A percentile compares a stretch with the other conserved stretches of the same genome.
Evolutionary conservation across 1,140 invertebrate species (phyloP).

Genomic region (Conopomorpha cramerella): DNA sequence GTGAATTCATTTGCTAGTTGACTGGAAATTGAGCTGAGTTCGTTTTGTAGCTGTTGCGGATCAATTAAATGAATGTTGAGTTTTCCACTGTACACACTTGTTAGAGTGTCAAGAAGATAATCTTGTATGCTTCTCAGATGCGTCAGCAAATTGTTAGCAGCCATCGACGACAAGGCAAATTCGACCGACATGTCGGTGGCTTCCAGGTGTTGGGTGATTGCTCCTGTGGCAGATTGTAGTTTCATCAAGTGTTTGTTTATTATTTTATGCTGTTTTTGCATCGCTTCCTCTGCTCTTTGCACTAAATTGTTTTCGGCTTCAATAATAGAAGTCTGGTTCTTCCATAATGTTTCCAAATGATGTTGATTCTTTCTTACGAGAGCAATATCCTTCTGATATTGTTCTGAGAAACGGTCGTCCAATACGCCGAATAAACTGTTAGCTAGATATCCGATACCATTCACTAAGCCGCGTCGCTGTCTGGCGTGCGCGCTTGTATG

Average conservation of each 20-base stretch:
- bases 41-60: constrained; percentile 4
- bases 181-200: too few species aligned
- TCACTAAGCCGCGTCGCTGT: constrained; percentile 3
- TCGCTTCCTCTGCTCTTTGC: constrained; percentile 2
- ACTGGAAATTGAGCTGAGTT: constrained; percentile 5
- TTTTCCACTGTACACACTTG: constrained; percentile 5
- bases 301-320: constrained; percentile 5
- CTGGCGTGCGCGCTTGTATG: neutral
- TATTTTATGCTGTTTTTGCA: constrained; percentile 6
- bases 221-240: neutral
- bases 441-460: constrained; percentile 6
- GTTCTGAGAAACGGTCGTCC: constrained; percentile 3
- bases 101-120: constrained; percentile 7
- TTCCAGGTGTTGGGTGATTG: too few species aligned
- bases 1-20: constrained; percentile 4
- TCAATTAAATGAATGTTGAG: constrained; percentile 7
- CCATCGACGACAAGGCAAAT: constrained; percentile 2
- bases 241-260: constrained; percentile 3
- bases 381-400: constrained; percentile 3
- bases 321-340: constrained; percentile 7
- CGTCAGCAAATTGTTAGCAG: constrained; percentile 1
- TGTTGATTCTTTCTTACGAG: constrained; percentile 1
- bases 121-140: constrained; percentile 6
- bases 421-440: constrained; percentile 4
- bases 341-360: constrained; percentile 6